Conservation (phyloP, 2,888 invertebrate species). For the Toxonevra muliebris region DNA sequence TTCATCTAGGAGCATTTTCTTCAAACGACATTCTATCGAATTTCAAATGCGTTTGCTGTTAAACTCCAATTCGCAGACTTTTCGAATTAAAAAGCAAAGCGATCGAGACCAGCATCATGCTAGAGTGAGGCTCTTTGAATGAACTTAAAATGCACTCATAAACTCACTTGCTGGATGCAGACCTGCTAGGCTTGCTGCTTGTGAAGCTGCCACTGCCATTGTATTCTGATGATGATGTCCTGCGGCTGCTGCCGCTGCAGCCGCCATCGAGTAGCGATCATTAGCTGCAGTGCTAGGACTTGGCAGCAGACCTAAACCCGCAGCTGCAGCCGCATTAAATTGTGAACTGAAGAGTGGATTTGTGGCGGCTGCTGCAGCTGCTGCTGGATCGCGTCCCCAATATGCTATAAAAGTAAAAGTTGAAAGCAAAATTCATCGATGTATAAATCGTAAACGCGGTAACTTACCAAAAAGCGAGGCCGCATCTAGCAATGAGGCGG, state of each 20-base stretch:
- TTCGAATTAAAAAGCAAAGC: neutral
- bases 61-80: conserved; percentile 38
- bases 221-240: conserved; percentile 73
- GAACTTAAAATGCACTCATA: conserved; percentile 35
- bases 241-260: conserved; percentile 64
- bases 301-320: conserved; percentile 61
- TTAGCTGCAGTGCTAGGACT: conserved; percentile 65
- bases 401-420: conserved; percentile 69
- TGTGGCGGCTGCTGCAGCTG: conserved; percentile 64
- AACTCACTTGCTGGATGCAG: conserved; percentile 77
- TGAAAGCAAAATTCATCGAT: neutral
- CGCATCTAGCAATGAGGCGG: conserved; percentile 80
- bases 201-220: conserved; percentile 84
- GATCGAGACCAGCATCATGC: neutral
- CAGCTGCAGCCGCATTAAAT: conserved; percentile 64
- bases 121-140: neutral
- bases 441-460: conserved; percentile 47
- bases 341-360: conserved; percentile 64
- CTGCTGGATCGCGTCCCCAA: conserved; percentile 76
- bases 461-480: conserved; percentile 75
- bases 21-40: conserved; percentile 44
- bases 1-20: conserved; percentile 53
- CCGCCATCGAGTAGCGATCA: conserved; percentile 64
- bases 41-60: conserved; percentile 51
- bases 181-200: conserved; percentile 81